phyloP scores from a whole-genome alignment of 1,140 invertebrate genomes.

The Caenorhabditis tropicalis region DNA sequence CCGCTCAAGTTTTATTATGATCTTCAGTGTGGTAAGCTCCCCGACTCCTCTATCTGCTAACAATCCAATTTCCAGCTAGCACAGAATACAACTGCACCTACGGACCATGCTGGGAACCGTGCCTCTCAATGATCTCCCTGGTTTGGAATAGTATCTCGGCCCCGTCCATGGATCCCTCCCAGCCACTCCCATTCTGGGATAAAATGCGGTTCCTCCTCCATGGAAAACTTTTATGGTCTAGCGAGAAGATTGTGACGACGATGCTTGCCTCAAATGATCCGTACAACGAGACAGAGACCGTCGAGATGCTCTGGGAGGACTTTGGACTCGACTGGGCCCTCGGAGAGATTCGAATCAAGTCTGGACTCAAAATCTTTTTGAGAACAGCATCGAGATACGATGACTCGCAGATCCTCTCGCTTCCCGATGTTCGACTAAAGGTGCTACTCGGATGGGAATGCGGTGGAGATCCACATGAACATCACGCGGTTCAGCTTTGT shows the following conservation, averaged over 20 bases:
- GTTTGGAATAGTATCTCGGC: constrained; percentile 82
- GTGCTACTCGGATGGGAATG: constrained; percentile 88
- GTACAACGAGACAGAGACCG: constrained; percentile 97
- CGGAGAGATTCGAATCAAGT: constrained; percentile 85
- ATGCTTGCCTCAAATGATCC: constrained; percentile 79
- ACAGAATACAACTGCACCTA: constrained; percentile 88
- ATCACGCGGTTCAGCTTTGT: constrained; percentile 93
- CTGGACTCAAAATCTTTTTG: constrained; percentile 86
- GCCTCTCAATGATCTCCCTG: constrained; percentile 91
- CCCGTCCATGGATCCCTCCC: constrained; percentile 89
- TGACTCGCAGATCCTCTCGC: constrained; percentile 87
- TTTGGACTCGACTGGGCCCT: constrained; percentile 93
- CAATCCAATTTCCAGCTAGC: constrained; percentile 77
- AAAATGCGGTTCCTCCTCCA: constrained; percentile 91
- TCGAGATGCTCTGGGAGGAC: constrained; percentile 93
- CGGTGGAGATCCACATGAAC: constrained; percentile 89
- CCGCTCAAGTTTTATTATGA: constrained; percentile 96
- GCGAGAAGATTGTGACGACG: constrained; percentile 76
- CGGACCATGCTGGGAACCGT: constrained; percentile 97
- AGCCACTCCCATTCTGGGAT: constrained; percentile 94
- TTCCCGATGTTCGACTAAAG: constrained; percentile 85
- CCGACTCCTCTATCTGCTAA: background rate
- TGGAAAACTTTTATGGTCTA: constrained; percentile 79
- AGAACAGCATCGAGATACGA: constrained; percentile 97
- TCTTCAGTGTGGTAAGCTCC: constrained; percentile 81